phyloP scores from a whole-genome alignment of 2,113 vertebrate genomes.

The Philantomba maxwellii region DNA sequence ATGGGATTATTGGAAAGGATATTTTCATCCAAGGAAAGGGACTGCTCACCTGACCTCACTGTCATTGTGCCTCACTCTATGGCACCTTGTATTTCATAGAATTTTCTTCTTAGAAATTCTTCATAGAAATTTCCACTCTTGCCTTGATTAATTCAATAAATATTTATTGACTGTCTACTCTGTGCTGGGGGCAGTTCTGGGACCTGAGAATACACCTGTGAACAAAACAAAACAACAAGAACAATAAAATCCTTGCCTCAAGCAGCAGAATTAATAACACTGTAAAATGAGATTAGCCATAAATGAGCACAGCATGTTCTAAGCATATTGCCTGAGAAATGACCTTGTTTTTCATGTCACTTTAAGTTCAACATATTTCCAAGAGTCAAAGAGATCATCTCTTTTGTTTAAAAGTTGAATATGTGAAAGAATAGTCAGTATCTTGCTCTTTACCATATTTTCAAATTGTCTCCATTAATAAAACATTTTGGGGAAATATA shows the following conservation, averaged over 20 bases:
- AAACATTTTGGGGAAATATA: neutral
- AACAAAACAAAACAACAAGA: neutral
- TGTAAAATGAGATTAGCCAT: neutral
- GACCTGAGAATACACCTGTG: neutral
- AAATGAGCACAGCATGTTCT: neutral
- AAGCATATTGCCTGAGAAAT: neutral
- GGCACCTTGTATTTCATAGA: neutral
- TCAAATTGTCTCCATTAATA: neutral
- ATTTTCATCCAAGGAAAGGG: neutral
- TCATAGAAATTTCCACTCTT: neutral
- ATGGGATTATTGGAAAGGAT: neutral
- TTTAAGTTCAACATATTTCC: neutral
- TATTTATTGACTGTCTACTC: neutral
- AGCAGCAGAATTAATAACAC: neutral
- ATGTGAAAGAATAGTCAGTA: neutral
- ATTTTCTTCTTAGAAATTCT: neutral
- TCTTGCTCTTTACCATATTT: neutral
- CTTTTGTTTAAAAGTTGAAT: neutral
- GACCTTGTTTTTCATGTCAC: neutral
- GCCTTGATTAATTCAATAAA: neutral
- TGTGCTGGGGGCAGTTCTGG: neutral
- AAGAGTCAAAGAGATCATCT: neutral
- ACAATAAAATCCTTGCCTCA: neutral
- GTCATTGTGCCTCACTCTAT: neutral
- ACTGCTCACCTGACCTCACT: neutral